Evolutionary conservation across 92 coral and sea anemone species (phyloP).

Genomic region (Siderastrea siderea): DNA sequence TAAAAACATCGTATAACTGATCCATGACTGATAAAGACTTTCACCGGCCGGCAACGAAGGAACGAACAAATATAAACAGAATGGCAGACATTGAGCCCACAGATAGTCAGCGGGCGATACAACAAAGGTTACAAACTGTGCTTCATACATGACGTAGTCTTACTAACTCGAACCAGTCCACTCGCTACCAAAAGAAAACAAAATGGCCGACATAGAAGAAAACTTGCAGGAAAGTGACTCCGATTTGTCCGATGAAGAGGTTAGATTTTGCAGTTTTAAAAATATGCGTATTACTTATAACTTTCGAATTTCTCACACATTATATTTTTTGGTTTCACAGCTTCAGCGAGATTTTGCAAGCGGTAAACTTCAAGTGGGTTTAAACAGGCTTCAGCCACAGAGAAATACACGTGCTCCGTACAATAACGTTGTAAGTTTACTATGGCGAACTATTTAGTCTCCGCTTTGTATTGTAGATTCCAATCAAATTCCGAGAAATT

Average conservation of each 20-base stretch:
- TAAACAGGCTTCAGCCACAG: slow-evolving; percentile 67
- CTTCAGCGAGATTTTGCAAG: slow-evolving; percentile 88
- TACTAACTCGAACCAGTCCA: slow-evolving; percentile 23
- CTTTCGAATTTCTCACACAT: not conserved
- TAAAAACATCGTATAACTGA: slow-evolving; percentile 40
- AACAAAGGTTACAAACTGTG: not conserved
- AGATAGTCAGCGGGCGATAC: not conserved
- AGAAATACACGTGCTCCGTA: slow-evolving; percentile 74
- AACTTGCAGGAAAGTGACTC: slow-evolving; percentile 28
- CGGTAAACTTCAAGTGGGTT: slow-evolving; percentile 91
- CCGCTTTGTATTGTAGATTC: not conserved
- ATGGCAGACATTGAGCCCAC: not conserved
- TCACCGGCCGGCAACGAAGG: not conserved
- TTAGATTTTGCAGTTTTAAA: slow-evolving; percentile 14
- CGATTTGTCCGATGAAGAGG: slow-evolving; percentile 40
- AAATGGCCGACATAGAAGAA: slow-evolving; percentile 48
- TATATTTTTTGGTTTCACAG: slow-evolving; percentile 44
- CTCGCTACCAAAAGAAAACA: not conserved
- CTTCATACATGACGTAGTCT: not conserved
- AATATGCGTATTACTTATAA: not conserved
- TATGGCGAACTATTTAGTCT: not conserved
- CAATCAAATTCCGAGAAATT: not conserved
- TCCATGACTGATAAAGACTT: slow-evolving; percentile 56
- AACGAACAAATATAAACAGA: slow-evolving; percentile 5
- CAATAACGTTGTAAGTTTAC: slow-evolving; percentile 87